A percentile compares a stretch with the other conserved stretches of the same genome.
These are phyloP conservation scores for Drosophila kikkawai DNA, from an alignment of 1,140 invertebrate species.

Conservation along the genomic window DNA sequence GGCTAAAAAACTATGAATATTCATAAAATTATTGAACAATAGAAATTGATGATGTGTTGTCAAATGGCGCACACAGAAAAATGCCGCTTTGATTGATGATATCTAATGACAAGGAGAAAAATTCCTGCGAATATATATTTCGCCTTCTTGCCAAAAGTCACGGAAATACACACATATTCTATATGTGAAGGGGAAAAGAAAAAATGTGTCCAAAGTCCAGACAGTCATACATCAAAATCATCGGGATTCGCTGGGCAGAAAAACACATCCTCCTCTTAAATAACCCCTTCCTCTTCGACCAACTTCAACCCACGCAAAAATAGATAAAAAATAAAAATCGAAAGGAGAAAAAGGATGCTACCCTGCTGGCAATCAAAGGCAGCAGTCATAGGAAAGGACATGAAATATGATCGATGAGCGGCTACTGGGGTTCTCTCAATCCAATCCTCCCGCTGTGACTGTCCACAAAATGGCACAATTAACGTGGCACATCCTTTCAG, in stretches of 20 bases:
- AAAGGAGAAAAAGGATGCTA: constrained; percentile 17
- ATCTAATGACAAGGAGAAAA: constrained; percentile 54
- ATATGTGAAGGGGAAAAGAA: constrained; percentile 22
- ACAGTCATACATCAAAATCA: constrained; percentile 81
- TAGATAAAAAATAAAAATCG: constrained; percentile 64
- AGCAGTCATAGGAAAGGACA: constrained; percentile 68
- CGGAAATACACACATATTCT: constrained; percentile 50
- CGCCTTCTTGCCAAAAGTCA: constrained; percentile 42
- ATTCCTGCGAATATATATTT: constrained; percentile 38
- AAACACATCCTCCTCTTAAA: constrained; percentile 60
- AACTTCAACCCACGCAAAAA: constrained; percentile 57
- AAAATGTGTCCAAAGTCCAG: constrained; percentile 18
- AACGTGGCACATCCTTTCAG: constrained; percentile 82
- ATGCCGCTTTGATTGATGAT: constrained; percentile 67
- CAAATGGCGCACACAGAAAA: constrained; percentile 59
- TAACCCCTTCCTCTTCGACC: constrained; percentile 48
- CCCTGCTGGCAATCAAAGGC: constrained; percentile 74
- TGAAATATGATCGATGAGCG: constrained; percentile 78
- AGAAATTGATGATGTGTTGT: constrained; percentile 82
- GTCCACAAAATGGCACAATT: constrained; percentile 83
- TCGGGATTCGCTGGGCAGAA: constrained; percentile 7
- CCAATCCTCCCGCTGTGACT: constrained; percentile 66
- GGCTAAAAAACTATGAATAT: constrained; percentile 79
- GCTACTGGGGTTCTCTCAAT: constrained; percentile 40
- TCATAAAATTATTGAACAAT: constrained; percentile 82